phyloP scores from a whole-genome alignment of 2,797 vertebrate species.

The Meda fulgida region DNA sequence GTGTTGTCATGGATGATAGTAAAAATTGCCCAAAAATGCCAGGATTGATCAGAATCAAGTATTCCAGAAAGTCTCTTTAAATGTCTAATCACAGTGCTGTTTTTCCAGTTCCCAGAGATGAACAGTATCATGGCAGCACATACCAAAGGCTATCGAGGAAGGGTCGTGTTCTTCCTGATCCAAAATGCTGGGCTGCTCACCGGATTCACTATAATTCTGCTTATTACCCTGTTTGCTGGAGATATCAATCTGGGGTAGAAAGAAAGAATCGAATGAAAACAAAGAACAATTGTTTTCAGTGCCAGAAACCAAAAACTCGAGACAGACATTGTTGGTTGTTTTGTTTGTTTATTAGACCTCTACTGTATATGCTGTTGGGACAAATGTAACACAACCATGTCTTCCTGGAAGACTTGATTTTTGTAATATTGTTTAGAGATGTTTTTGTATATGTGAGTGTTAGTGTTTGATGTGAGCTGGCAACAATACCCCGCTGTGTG shows the following conservation, averaged over 20 bases:
- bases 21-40: not conserved
- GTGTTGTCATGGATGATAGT: not conserved
- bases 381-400: conserved; percentile 20
- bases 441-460: not conserved
- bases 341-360: not conserved
- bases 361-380: not conserved
- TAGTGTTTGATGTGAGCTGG: conserved; percentile 14
- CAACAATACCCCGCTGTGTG: conserved; percentile 43
- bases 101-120: conserved; percentile 82
- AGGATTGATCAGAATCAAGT: not conserved
- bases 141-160: conserved; percentile 53
- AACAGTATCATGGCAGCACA: conserved; percentile 72
- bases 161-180: conserved; percentile 78
- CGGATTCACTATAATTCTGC: conserved; percentile 78
- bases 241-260: conserved; percentile 74
- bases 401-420: not conserved
- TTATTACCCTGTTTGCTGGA: conserved; percentile 80
- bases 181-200: conserved; percentile 80
- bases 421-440: conserved; percentile 8
- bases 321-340: not conserved
- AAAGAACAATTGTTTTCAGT: conserved; percentile 9
- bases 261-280: not conserved
- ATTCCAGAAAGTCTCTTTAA: not conserved
- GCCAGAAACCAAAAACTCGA: conserved; percentile 22
- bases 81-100: not conserved